Base-by-base conservation (phyloP, 2,888 invertebrate genomes). In the Acleris laterana region DNA sequence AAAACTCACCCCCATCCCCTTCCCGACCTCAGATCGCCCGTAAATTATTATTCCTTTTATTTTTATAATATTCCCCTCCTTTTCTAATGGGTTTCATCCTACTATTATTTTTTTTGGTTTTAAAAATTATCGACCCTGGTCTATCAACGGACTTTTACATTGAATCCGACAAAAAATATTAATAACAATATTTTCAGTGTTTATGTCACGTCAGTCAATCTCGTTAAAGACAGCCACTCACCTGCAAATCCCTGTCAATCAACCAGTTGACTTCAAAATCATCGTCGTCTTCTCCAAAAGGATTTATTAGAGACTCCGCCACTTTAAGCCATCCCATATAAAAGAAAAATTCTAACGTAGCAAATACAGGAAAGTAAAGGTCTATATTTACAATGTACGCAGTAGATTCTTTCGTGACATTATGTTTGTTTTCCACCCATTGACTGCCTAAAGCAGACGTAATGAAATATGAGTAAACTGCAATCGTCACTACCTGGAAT, bases 191-290 rank as follows among this genome's bases (percentile, higher is more conserved):
- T 32, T 32, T 11, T 32, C 1, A 32, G 32, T 32, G 1, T 32
- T 32, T 5, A 11, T 7, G 7, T 16, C 19, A 38, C 38, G 38
- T 19, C 20, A 20, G 17, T 22, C 20, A 13, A 19, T n/a, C 16
- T 17, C 17, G 17, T 17, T 57, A 9, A 46, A 20, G 22, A 56
- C 0, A 13, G 1, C 17, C 22, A 6, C 25, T 82, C 82, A 96
- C 96, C 94, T 97, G 96, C 68, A 97, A 91, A 90, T 97, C 97
- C 76, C 98, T 94, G 86, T 98, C 98, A 61, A 98, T 96, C 89
- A 98, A 95, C 98, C 98, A 98, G 83, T 98, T 98, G 9, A 96
- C 96, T 94, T 98, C 97, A 79, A 98, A 98, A 77, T 98, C 98
- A 78, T 98, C 98, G 79, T 98, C 98, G 76, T 98, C 97, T 81